Conservation (phyloP, 2,797 vertebrate species). For the Siniperca undulata region DNA sequence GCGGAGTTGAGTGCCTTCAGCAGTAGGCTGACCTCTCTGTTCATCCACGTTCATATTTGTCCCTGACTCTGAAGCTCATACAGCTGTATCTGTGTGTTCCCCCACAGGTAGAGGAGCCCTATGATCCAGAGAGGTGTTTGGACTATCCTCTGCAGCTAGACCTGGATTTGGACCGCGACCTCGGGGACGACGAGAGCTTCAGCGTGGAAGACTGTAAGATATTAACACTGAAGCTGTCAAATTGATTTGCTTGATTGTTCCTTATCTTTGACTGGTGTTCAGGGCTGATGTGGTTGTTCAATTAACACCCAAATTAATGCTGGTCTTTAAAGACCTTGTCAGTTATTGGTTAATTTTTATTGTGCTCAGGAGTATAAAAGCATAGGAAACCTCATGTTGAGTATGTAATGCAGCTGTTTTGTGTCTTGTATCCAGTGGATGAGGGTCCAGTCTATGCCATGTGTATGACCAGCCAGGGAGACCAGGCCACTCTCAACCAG, state of each 20-base stretch:
- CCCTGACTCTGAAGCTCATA: not conserved
- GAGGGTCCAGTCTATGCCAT: constrained; percentile 91
- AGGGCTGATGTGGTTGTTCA: not conserved
- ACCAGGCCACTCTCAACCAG: constrained; percentile 87
- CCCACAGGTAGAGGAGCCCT: constrained; percentile 80
- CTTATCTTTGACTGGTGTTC: not conserved
- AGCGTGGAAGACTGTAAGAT: constrained; percentile 88
- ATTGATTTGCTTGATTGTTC: not conserved
- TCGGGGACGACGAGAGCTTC: constrained; percentile 87
- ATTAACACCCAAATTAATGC: not conserved
- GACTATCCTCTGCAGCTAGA: constrained; percentile 89
- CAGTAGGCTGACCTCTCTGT: no score
- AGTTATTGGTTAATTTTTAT: not conserved
- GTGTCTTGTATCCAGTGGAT: constrained; percentile 83
- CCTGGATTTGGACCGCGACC: constrained; percentile 85
- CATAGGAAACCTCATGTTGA: not conserved
- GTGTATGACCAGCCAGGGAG: constrained; percentile 88
- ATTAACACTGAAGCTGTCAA: not conserved
- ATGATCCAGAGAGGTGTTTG: constrained; percentile 89
- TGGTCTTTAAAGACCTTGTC: not conserved
- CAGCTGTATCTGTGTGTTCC: not conserved
- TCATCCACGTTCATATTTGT: not conserved
- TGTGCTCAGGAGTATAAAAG: not conserved
- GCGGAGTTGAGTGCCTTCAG: no score
- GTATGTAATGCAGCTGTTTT: constrained; percentile 19